Percentiles rank a stretch among this genome's conserved stretches.
Evolutionary conservation across 2,797 vertebrate genomes (phyloP).

Genomic region (Lagorchestes hirsutus): DNA sequence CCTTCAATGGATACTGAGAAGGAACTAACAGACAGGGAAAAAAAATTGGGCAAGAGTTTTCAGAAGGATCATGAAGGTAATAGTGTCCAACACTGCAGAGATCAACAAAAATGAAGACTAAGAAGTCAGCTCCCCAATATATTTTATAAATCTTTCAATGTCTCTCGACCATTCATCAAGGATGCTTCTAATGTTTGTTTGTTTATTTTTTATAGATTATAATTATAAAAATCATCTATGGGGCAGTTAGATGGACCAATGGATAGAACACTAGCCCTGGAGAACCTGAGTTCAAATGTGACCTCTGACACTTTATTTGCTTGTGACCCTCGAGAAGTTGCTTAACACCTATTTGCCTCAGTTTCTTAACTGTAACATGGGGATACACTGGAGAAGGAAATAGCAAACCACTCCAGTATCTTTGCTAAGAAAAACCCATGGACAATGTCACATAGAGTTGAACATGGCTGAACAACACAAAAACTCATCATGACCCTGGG

Average conservation of each 20-base stretch:
- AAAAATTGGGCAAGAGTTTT: not conserved
- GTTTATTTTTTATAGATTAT: not conserved
- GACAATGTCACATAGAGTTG: too few relatives aligned
- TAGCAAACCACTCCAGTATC: too few relatives aligned
- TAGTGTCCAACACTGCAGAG: not conserved
- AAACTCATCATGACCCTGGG: not conserved
- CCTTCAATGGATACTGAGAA: too few relatives aligned
- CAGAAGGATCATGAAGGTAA: not conserved
- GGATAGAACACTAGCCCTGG: not conserved
- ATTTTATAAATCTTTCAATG: not conserved
- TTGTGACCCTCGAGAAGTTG: not conserved
- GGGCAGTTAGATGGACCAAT: not conserved
- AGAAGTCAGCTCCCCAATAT: not conserved
- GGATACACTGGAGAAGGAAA: too few relatives aligned
- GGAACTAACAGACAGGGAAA: too few relatives aligned
- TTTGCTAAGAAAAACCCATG: too few relatives aligned
- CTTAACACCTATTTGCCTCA: not conserved
- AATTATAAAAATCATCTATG: not conserved
- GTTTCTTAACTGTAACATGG: too few relatives aligned
- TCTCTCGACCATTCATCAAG: not conserved
- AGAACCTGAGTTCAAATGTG: not conserved
- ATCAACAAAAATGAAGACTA: not conserved
- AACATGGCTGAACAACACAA: too few relatives aligned
- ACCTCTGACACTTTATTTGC: not conserved
- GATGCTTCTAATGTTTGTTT: not conserved